phyloP scores from a whole-genome alignment of 2,888 invertebrate genomes.

The Merodon equestris region DNA sequence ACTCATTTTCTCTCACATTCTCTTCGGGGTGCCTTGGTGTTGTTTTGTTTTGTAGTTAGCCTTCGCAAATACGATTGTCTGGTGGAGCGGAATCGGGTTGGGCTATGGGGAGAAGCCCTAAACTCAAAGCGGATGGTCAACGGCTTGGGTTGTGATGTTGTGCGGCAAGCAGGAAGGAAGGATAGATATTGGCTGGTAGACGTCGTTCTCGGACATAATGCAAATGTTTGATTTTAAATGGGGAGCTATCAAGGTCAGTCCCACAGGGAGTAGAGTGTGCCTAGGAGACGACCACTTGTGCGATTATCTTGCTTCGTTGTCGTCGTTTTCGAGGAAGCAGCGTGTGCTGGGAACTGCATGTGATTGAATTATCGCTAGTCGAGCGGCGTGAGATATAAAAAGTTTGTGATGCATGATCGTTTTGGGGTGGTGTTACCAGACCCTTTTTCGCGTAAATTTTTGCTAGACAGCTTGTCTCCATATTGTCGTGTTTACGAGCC shows the following conservation, averaged over 20 bases:
- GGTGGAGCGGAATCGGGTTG: constrained; percentile 30
- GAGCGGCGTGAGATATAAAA: neutral
- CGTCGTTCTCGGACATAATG: no score
- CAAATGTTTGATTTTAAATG: no score
- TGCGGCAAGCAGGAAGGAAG: no score
- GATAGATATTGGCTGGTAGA: no score
- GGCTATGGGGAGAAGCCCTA: neutral
- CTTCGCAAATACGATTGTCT: constrained; percentile 29
- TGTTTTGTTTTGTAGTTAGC: constrained; percentile 47
- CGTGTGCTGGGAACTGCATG: neutral
- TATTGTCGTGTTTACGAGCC: neutral
- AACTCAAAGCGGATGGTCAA: no score
- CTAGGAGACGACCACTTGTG: constrained; percentile 29
- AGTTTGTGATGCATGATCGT: neutral
- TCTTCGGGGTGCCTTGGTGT: neutral
- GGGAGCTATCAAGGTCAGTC: no score
- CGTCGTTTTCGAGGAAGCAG: neutral
- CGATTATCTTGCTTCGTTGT: constrained; percentile 16
- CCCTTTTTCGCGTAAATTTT: neutral
- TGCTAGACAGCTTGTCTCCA: constrained; percentile 7
- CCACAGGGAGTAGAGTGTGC: no score
- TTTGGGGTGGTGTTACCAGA: constrained; percentile 17
- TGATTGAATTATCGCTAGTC: no score
- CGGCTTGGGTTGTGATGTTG: no score
- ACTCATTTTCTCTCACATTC: constrained; percentile 2